Evolutionary conservation across 1,140 invertebrate species (phyloP).

Genomic region (Druon quercuslanigerum): DNA sequence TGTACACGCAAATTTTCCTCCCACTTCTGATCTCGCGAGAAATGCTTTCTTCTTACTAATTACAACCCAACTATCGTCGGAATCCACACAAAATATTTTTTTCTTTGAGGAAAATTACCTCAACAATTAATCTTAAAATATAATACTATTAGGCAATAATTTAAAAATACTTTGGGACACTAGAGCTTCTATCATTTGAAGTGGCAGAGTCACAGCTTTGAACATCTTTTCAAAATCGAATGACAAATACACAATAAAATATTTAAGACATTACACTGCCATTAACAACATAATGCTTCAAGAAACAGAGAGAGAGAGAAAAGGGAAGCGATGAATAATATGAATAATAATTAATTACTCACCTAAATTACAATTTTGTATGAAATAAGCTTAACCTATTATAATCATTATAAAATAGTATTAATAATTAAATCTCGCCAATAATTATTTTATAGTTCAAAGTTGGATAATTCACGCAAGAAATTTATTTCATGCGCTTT

Average conservation of each 20-base stretch:
- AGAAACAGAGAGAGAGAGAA: background rate
- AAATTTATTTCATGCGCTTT: background rate
- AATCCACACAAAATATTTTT: too few relatives aligned
- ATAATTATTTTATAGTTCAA: background rate
- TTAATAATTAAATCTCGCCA: background rate
- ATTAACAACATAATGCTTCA: conserved; percentile 20
- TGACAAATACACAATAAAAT: background rate
- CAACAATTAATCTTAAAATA: too few relatives aligned
- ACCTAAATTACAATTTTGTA: background rate
- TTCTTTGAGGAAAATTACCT: too few relatives aligned
- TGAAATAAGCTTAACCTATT: background rate
- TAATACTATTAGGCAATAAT: too few relatives aligned
- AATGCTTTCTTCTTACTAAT: too few relatives aligned
- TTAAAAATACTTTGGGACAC: background rate
- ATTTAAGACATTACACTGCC: background rate
- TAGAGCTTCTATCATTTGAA: background rate
- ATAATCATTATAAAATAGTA: background rate
- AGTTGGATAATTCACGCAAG: background rate
- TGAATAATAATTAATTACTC: too few relatives aligned
- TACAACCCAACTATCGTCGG: too few relatives aligned
- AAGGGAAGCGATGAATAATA: conserved; percentile 6
- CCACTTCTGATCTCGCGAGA: background rate
- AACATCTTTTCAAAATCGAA: conserved; percentile 21
- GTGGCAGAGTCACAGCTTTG: background rate
- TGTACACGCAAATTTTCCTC: background rate